These are phyloP conservation scores for Brachynemurus nebulosus DNA, from an alignment of 2,888 invertebrate genomes.

Conservation along the genomic window DNA sequence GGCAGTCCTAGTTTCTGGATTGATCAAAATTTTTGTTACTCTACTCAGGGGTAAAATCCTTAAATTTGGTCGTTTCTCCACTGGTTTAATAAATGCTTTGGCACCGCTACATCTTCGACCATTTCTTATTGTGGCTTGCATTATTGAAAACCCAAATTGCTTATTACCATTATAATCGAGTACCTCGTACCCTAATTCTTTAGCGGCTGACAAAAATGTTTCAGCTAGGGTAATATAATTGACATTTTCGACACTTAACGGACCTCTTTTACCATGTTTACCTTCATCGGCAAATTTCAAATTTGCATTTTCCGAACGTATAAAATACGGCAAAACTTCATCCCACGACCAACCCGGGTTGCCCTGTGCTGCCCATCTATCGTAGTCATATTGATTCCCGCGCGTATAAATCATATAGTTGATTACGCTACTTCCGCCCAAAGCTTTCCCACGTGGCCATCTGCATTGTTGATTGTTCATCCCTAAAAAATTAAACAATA, in stretches of 20 bases:
- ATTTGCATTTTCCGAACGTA: conserved; percentile 42
- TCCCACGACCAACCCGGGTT: conserved; percentile 55
- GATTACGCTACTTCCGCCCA: conserved; percentile 45
- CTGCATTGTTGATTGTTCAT: conserved; percentile 24
- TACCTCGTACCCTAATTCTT: conserved; percentile 29
- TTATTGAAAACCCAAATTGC: conserved; percentile 29
- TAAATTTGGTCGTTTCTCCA: conserved; percentile 40
- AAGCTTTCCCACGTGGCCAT: conserved; percentile 42
- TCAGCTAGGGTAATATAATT: conserved; percentile 33
- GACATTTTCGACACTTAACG: conserved; percentile 45
- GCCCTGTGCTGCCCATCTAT: conserved; percentile 50
- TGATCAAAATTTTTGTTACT: conserved; percentile 44
- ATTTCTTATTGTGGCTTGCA: conserved; percentile 33
- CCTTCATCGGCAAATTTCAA: conserved; percentile 27
- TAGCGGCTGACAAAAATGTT: conserved; percentile 28
- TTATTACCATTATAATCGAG: conserved; percentile 32
- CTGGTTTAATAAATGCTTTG: conserved; percentile 41
- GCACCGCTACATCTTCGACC: conserved; percentile 42
- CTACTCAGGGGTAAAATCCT: conserved; percentile 39
- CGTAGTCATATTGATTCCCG: conserved; percentile 53
- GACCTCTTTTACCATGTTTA: conserved; percentile 47
- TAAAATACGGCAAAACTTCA: conserved; percentile 41
- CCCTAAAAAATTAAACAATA: conserved; percentile 14
- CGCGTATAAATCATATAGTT: conserved; percentile 62
- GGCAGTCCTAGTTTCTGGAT: conserved; percentile 29